phyloP scores from a whole-genome alignment of 2,888 invertebrate genomes.

The Hydriomena furcata region DNA sequence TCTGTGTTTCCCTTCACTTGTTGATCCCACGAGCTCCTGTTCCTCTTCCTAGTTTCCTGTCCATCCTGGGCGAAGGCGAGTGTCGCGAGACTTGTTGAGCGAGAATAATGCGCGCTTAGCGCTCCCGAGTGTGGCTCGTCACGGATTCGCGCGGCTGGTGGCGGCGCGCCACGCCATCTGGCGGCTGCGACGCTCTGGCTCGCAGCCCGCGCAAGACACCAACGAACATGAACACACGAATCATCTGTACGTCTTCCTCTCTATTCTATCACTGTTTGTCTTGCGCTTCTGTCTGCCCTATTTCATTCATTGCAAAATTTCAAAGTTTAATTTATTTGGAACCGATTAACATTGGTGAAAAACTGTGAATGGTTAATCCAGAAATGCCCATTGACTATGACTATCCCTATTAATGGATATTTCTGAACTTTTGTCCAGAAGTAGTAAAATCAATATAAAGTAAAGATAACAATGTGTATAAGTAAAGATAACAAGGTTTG shows the following conservation, averaged over 20 bases:
- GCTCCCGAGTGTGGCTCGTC: constrained; percentile 85
- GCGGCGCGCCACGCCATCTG: constrained; percentile 89
- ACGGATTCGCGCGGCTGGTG: constrained; percentile 88
- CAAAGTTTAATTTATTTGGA: too few relatives aligned
- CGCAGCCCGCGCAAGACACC: constrained; percentile 77
- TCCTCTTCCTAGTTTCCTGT: constrained; percentile 53
- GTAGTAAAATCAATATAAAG: too few relatives aligned
- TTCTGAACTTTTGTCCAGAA: too few relatives aligned
- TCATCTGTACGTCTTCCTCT: constrained; percentile 81
- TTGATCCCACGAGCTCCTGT: constrained; percentile 50
- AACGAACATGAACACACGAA: constrained; percentile 81
- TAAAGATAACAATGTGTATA: too few relatives aligned
- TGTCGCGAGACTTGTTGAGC: constrained; percentile 59
- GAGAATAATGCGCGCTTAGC: constrained; percentile 67
- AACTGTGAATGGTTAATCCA: too few relatives aligned
- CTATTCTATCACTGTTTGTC: constrained; percentile 59
- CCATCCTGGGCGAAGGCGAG: constrained; percentile 42
- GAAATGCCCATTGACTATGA: too few relatives aligned
- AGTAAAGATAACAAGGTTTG: too few relatives aligned
- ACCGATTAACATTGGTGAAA: too few relatives aligned
- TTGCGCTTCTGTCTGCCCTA: constrained; percentile 47
- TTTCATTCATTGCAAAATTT: too few relatives aligned
- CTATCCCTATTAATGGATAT: too few relatives aligned
- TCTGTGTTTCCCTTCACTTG: constrained; percentile 50
- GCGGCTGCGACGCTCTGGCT: constrained; percentile 85